These are phyloP conservation scores for Sphaerophoria taeniata DNA, from an alignment of 2,888 invertebrate species.

Conservation along the genomic window DNA sequence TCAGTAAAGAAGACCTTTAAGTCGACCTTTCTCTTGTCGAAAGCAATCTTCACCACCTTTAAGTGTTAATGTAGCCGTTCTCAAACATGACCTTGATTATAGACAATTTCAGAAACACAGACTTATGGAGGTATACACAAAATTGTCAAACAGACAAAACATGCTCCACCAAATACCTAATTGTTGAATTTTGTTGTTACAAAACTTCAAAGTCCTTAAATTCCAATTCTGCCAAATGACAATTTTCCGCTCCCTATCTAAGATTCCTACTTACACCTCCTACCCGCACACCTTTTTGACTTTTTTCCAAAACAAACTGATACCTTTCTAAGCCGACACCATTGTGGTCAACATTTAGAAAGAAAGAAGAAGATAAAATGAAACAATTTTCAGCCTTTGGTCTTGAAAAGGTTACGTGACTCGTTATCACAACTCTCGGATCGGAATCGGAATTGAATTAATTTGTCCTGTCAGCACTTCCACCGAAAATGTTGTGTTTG, in stretches of 20 bases:
- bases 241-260: neutral
- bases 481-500: slow-evolving; percentile 65
- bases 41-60: neutral
- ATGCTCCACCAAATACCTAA: neutral
- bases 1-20: too few relatives aligned
- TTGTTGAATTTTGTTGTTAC: slow-evolving; percentile 4
- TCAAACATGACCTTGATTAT: slow-evolving; percentile 39
- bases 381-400: neutral
- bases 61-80: neutral
- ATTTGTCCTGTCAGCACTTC: slow-evolving; percentile 74
- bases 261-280: neutral
- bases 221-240: slow-evolving; percentile 45
- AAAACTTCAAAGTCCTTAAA: slow-evolving; percentile 58
- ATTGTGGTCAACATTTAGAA: neutral
- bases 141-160: slow-evolving; percentile 14
- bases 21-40: neutral
- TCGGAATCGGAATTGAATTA: slow-evolving; percentile 74
- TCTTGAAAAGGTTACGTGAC: slow-evolving; percentile 53
- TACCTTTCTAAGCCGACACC: slow-evolving; percentile 10
- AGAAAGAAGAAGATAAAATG: neutral
- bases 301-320: neutral
- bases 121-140: too few relatives aligned
- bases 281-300: neutral
- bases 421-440: slow-evolving; percentile 69
- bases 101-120: slow-evolving; percentile 37